Evolutionary conservation across 1,140 invertebrate species (phyloP), one percentile per base, ranked within the genome.

Genomic region (Diorhabda elongata): DNA sequence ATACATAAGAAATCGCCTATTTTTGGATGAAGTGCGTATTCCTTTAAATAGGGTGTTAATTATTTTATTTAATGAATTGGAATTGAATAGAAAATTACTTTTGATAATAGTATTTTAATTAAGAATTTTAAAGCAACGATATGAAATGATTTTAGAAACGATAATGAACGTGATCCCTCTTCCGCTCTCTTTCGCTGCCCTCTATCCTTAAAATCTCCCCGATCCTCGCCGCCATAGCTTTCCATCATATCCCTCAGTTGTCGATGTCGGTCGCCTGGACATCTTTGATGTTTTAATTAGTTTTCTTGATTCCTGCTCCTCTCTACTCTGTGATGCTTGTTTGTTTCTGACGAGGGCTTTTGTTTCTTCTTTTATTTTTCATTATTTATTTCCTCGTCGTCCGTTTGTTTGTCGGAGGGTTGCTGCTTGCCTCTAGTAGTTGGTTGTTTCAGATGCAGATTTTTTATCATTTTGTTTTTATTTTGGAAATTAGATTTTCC

Each of bases 221-320:
- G n/a, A 52, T 5, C 41, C 66, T 26, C 26, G 43, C 5, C 44
- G 2, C 26, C 8, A 11, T 60, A 5, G 58, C 60, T 60, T n/a
- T 59, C 58, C 57, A 26, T 58, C 26, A 41, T n/a, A n/a, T 5
- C 41, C 66, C 59, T 63, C 41, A 68, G 59, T 44, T 68, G 60
- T 64, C 67, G 58, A 67, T 68, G 60, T 58, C 58, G 66, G 45
- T 26, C 63, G 57, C 47, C 52, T 43, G 65, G 74, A 72, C 72
- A 78, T 75, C 76, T 78, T 78, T 79, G 78, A 79, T 79, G 78
- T 78, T 78, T 79, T 79, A 79, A 79, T 79, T 79, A 79, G 79
- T 76, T 76, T 76, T 74, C 75, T 75, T 73, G 70, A 71, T 71
- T 71, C 66, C 65, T 59, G 56, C 57, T 45, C 66, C 58, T 61